Percentiles rank a stretch among this genome's conserved stretches.
Evolutionary conservation across 2,888 invertebrate species (phyloP).

Genomic region (Amaurobius ferox): DNA sequence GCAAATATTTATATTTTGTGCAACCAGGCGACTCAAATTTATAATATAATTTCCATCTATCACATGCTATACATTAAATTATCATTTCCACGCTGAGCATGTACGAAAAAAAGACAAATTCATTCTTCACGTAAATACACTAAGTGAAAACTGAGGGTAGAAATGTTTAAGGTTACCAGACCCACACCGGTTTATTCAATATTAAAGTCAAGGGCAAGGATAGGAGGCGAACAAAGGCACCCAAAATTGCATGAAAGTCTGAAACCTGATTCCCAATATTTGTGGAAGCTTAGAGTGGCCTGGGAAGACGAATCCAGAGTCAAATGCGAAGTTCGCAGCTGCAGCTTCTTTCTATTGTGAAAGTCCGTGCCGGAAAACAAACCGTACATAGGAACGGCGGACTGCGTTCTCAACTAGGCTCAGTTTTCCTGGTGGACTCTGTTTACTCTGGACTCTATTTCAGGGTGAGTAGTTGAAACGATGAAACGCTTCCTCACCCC

Average conservation of each 20-base stretch:
- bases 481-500: neutral
- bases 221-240: neutral
- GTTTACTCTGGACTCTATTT: constrained; percentile 14
- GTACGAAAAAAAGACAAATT: too few relatives aligned
- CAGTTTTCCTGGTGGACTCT: constrained; percentile 4
- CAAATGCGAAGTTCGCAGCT: constrained; percentile 42
- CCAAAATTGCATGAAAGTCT: neutral
- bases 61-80: too few relatives aligned
- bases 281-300: constrained; percentile 38
- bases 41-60: too few relatives aligned
- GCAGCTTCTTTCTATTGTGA: constrained; percentile 17
- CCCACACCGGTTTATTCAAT: neutral
- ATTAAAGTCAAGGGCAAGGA: neutral
- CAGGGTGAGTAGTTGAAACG: constrained; percentile 1
- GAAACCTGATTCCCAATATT: constrained; percentile 47
- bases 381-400: constrained; percentile 36
- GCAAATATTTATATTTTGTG: too few relatives aligned
- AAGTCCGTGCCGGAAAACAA: constrained; percentile 49
- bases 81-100: too few relatives aligned
- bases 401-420: constrained; percentile 25
- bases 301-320: constrained; percentile 34
- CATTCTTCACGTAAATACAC: too few relatives aligned
- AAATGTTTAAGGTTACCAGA: too few relatives aligned
- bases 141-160: too few relatives aligned
- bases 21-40: too few relatives aligned